phyloP scores from a whole-genome alignment of 2,888 invertebrate genomes.

The Leptopterna dolabrata region DNA sequence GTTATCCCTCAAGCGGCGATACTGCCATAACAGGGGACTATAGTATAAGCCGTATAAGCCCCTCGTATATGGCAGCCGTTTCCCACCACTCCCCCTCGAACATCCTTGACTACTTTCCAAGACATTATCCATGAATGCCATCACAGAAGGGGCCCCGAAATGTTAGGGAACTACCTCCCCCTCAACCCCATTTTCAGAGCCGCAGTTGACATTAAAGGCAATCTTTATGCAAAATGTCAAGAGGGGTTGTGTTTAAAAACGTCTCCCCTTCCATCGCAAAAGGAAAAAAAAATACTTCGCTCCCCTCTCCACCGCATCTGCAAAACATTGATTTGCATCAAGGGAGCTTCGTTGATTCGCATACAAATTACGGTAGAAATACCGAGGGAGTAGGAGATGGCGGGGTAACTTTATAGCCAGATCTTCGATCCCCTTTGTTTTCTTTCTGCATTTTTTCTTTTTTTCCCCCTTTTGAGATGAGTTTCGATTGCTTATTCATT shows the following conservation, averaged over 20 bases:
- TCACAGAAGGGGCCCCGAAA: not conserved
- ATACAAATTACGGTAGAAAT: not conserved
- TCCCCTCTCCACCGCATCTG: not conserved
- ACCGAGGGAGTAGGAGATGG: not conserved
- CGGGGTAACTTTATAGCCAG: not conserved
- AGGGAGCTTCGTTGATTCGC: not conserved
- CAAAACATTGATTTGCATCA: slow-evolving; percentile 24
- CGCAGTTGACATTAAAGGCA: slow-evolving; percentile 33
- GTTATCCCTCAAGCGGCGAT: not conserved
- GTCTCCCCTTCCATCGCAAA: not conserved
- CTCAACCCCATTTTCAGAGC: not conserved
- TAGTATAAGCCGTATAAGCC: not conserved
- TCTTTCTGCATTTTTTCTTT: no score
- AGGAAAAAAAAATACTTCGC: not conserved
- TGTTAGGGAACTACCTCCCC: not conserved
- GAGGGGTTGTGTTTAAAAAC: slow-evolving; percentile 9
- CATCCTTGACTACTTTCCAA: not conserved
- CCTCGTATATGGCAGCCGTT: not conserved
- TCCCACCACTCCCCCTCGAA: not conserved
- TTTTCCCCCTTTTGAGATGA: no score
- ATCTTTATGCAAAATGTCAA: slow-evolving; percentile 44
- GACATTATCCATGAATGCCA: slow-evolving; percentile 32
- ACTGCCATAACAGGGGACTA: not conserved
- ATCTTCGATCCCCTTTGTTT: not conserved
- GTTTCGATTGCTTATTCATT: not conserved